Evolutionary conservation across 2,888 invertebrate species (phyloP), one percentile per base, ranked within the genome.

Genomic region (Galeruca laticollis): DNA sequence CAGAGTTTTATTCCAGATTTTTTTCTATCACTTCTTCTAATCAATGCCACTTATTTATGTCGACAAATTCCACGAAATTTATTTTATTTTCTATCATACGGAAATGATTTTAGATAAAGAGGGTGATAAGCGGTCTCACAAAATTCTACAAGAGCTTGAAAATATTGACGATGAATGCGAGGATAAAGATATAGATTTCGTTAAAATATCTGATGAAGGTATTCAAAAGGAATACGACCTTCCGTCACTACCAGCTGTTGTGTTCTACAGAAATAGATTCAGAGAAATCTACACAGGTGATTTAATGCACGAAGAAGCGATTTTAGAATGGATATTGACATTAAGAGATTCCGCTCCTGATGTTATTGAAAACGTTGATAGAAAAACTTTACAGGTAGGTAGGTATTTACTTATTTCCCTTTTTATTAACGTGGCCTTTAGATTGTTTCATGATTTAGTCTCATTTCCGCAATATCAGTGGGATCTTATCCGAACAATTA

Each of bases 101-200:
- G 26, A 6, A 26, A 26, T 26, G 11, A 11, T 78, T 82, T 26
- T 69, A 96, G 96, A 96, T 85, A 92, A 94, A 81, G 96, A 95
- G 87, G 94, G 94, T 8, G 96, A 96, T 81, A 95, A 95, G 81
- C 94, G 94, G 82, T 93, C 95, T 26, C 94, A 94, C 77, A 95
- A 95, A 83, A 96, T 96, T 70, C 87, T 97, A 0, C 92, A 92
- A 80, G 96, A 96, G 83, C 84, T 97, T 71, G 97, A 97, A 84
- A 96, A 96, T 81, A 96, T 97, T 78, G 96, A 96, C 81, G 96
- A 96, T 79, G 95, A 96, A 82, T 95, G 96, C 82, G 96, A 96
- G 86, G 94, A 95, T 81, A 93, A 95, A 84, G 92, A 95, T 78
- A 95, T 97, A 75, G 94, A 95, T 84, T 96, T 97, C 82, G 93